A percentile compares a stretch with the other conserved stretches of the same genome.
Conservation (phyloP, 1,140 invertebrate genomes). For the Amyelois transitella region DNA sequence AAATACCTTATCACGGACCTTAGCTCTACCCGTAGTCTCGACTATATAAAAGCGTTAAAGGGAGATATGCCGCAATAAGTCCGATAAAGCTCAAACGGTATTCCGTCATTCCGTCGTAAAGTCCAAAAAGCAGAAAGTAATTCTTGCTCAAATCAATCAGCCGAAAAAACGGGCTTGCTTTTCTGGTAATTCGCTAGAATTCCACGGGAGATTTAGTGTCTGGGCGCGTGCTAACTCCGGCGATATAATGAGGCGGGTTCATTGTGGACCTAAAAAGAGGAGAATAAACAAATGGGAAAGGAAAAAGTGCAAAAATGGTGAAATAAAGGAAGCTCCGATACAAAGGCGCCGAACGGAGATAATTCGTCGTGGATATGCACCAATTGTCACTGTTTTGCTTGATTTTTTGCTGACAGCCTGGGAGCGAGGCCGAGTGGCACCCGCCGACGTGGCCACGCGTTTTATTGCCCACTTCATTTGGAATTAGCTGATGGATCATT, state of each 20-base stretch:
- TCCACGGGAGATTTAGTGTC: constrained; percentile 67
- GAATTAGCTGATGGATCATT: not conserved
- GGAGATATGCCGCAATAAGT: too few relatives aligned
- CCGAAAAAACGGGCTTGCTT: constrained; percentile 54
- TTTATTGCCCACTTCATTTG: not conserved
- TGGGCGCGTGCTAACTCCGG: constrained; percentile 57
- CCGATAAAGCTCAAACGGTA: not conserved
- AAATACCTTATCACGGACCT: too few relatives aligned
- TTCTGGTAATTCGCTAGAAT: constrained; percentile 69
- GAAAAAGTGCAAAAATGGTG: constrained; percentile 67
- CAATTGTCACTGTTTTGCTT: constrained; percentile 70
- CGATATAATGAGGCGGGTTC: constrained; percentile 64
- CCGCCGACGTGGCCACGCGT: constrained; percentile 7
- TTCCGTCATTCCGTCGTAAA: not conserved
- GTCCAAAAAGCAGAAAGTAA: constrained; percentile 59
- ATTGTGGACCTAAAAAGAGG: constrained; percentile 65
- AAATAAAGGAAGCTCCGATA: constrained; percentile 69
- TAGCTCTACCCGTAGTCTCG: too few relatives aligned
- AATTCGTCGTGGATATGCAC: constrained; percentile 71
- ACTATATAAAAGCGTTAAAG: too few relatives aligned
- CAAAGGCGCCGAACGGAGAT: constrained; percentile 71
- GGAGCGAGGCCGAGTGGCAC: constrained; percentile 16
- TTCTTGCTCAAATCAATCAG: constrained; percentile 69
- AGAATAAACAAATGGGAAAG: constrained; percentile 73
- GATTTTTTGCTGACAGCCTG: constrained; percentile 43